These are phyloP conservation scores for Rhinophrynus dorsalis DNA, from an alignment of 2,797 vertebrate genomes.

Conservation along the genomic window DNA sequence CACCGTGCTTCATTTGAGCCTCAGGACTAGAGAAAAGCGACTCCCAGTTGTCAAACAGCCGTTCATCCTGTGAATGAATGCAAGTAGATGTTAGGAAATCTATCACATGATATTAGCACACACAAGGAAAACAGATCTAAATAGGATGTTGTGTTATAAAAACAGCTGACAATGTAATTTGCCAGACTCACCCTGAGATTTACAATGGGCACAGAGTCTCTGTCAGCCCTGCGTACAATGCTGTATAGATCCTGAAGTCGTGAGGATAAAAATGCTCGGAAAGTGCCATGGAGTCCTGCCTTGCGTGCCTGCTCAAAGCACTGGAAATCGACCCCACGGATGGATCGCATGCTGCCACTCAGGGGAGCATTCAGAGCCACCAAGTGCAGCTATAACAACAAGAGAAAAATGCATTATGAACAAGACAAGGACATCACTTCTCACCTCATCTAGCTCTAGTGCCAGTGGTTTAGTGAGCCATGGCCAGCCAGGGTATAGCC, in stretches of 20 bases:
- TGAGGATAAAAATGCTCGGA: conserved; percentile 92
- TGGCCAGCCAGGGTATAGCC: no score
- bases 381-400: conserved; percentile 80
- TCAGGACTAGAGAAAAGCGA: conserved; percentile 78
- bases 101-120: neutral
- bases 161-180: no score
- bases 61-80: conserved; percentile 75
- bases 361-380: conserved; percentile 86
- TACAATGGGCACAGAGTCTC: conserved; percentile 75
- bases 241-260: conserved; percentile 94
- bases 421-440: neutral
- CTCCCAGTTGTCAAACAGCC: conserved; percentile 88
- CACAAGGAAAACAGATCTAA: neutral
- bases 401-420: neutral
- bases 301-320: conserved; percentile 95
- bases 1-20: conserved; percentile 69
- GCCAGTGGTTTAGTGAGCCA: no score
- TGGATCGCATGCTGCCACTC: conserved; percentile 86
- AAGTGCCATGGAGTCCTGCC: conserved; percentile 84
- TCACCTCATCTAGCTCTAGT: neutral
- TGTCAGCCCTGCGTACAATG: conserved; percentile 89
- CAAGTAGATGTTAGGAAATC: neutral
- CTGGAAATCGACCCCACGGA: conserved; percentile 91
- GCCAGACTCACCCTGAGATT: conserved; percentile 80
- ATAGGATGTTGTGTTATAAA: neutral